Evolutionary conservation across 1,140 invertebrate genomes (phyloP).

Genomic region (Trissolcus basalis): DNA sequence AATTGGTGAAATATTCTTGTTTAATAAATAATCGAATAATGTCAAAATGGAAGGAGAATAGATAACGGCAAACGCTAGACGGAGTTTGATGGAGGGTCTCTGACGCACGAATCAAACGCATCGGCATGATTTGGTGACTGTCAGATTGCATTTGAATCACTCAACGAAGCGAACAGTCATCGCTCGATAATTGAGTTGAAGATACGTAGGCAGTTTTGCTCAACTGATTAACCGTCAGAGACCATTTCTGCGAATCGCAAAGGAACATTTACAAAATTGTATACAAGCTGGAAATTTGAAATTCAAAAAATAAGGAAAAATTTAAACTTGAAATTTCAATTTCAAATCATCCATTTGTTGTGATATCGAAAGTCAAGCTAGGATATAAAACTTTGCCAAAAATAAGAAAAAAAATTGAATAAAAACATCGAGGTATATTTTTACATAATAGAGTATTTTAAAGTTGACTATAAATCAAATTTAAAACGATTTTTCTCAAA

Average conservation of each 20-base stretch:
- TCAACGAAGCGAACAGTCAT: slow-evolving; percentile 13
- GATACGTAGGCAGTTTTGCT: slow-evolving; percentile 6
- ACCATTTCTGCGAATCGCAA: too few species aligned
- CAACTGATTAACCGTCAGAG: not conserved
- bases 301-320: not conserved
- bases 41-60: slow-evolving; percentile 28
- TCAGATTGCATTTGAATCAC: slow-evolving; percentile 13
- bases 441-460: too few species aligned
- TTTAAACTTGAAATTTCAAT: too few species aligned
- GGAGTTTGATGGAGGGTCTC: slow-evolving; percentile 37
- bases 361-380: too few species aligned
- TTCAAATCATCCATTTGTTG: too few species aligned
- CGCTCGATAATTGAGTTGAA: slow-evolving; percentile 10
- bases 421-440: too few species aligned
- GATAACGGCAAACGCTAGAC: slow-evolving; percentile 32
- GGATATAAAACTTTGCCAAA: too few species aligned
- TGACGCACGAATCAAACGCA: slow-evolving; percentile 29
- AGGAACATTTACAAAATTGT: too few species aligned
- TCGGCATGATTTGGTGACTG: slow-evolving; percentile 24
- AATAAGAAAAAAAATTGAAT: too few species aligned
- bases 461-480: too few species aligned
- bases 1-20: slow-evolving; percentile 42
- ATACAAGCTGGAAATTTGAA: too few species aligned
- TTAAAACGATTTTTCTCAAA: too few species aligned
- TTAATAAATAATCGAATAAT: slow-evolving; percentile 47